Evolutionary conservation across 1,140 invertebrate species (phyloP).

Genomic region (Lepidostoma basale): DNA sequence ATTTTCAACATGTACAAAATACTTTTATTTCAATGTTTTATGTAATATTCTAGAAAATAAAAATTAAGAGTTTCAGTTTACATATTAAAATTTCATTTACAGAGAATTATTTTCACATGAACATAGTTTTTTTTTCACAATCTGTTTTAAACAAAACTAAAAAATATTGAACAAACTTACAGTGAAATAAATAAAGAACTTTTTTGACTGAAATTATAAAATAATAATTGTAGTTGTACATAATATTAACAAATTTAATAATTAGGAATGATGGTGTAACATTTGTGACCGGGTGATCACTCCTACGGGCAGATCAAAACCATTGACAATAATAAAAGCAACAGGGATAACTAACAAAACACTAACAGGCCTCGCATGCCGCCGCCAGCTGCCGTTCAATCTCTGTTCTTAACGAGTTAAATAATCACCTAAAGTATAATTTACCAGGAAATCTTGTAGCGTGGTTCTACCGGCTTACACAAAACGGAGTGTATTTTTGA

Average conservation of each 20-base stretch:
- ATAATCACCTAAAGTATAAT: not conserved
- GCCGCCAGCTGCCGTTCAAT: slow-evolving; percentile 15
- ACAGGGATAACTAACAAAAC: not conserved
- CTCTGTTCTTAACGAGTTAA: not conserved
- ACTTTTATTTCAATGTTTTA: not conserved
- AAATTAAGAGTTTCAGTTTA: too few relatives aligned
- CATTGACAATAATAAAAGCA: not conserved
- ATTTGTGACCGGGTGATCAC: not conserved
- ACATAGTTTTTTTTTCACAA: not conserved
- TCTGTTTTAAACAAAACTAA: not conserved
- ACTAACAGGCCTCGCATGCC: not conserved
- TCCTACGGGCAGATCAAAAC: not conserved
- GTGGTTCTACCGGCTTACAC: not conserved
- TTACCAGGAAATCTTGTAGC: not conserved
- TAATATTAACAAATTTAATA: not conserved
- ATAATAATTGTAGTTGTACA: not conserved
- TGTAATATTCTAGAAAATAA: not conserved
- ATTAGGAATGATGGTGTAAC: slow-evolving; percentile 11
- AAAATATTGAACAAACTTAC: not conserved
- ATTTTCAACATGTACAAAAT: not conserved
- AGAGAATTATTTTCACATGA: not conserved
- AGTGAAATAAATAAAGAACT: not conserved
- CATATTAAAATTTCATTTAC: not conserved
- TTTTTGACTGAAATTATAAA: not conserved
- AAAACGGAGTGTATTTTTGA: not conserved